A percentile compares a stretch with the other conserved stretches of the same genome.
Evolutionary conservation across 2,888 invertebrate genomes (phyloP).

Genomic region (Biston stratarius): DNA sequence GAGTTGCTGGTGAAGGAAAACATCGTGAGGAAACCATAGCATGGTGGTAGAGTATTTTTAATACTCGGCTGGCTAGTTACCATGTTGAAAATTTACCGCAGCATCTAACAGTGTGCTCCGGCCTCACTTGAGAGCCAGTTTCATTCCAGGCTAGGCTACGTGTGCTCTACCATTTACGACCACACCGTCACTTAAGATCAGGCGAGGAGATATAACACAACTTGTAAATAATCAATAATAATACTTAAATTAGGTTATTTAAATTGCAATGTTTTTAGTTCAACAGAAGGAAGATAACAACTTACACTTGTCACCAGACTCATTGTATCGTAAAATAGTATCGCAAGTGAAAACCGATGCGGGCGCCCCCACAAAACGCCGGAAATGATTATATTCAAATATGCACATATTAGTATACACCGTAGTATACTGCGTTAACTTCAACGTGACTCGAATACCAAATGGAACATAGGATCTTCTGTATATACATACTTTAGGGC

Average conservation of each 20-base stretch:
- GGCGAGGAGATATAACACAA: no score
- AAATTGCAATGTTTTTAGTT: conserved; percentile 4
- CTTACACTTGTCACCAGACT: conserved; percentile 32
- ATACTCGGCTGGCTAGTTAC: no score
- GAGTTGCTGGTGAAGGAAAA: no score
- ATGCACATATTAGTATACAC: conserved; percentile 66
- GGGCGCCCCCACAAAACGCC: conserved; percentile 75
- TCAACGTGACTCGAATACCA: conserved; percentile 66
- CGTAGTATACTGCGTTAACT: conserved; percentile 63
- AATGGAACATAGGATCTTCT: conserved; percentile 32
- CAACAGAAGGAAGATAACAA: conserved; percentile 34
- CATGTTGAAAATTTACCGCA: no score
- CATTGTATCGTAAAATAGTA: conserved; percentile 49
- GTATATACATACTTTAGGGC: background rate
- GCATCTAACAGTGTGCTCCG: no score
- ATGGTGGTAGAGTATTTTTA: no score
- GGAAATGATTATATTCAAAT: conserved; percentile 75
- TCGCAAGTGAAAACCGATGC: conserved; percentile 72
- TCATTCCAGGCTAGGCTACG: no score
- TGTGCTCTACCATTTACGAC: no score
- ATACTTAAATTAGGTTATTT: background rate
- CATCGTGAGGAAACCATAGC: no score
- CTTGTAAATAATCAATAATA: no score
- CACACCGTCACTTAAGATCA: no score
- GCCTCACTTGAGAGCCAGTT: no score